A percentile compares a stretch with the other conserved stretches of the same genome.
phyloP scores from a whole-genome alignment of 2,797 vertebrate genomes.

The Cyprinella venusta region DNA sequence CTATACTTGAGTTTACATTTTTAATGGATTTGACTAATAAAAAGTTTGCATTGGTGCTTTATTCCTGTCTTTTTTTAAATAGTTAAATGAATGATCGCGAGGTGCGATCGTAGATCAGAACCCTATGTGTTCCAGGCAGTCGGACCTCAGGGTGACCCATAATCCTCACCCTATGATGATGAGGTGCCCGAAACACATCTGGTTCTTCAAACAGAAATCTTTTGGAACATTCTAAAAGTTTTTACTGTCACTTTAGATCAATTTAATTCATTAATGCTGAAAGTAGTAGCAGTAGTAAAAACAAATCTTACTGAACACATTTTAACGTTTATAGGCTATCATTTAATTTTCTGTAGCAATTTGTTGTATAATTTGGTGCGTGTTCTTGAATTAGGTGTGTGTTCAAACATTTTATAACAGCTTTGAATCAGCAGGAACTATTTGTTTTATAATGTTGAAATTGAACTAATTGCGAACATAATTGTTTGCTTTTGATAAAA shows the following conservation, averaged over 20 bases:
- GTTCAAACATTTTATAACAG: neutral
- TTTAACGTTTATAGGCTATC: too few relatives aligned
- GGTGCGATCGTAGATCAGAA: too few relatives aligned
- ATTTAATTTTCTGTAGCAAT: too few relatives aligned
- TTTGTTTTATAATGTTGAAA: neutral
- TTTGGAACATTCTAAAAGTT: neutral
- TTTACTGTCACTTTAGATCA: neutral
- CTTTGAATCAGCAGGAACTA: neutral
- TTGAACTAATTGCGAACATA: neutral
- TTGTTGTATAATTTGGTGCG: too few relatives aligned
- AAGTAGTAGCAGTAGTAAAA: too few relatives aligned
- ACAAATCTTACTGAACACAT: too few relatives aligned
- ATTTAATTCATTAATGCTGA: too few relatives aligned
- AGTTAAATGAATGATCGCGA: too few relatives aligned
- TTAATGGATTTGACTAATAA: too few relatives aligned
- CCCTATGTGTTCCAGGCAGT: slow-evolving; percentile 60
- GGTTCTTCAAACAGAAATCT: slow-evolving; percentile 54
- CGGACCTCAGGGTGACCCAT: slow-evolving; percentile 63
- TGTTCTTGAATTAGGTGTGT: neutral
- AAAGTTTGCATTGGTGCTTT: too few relatives aligned
- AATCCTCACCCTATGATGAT: slow-evolving; percentile 71
- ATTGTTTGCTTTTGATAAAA: neutral
- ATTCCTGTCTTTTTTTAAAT: too few relatives aligned
- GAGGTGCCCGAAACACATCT: slow-evolving; percentile 77
- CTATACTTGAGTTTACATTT: too few relatives aligned